Conservation (phyloP, 2,797 vertebrate genomes). For the Gobionotothen gibberifrons region DNA sequence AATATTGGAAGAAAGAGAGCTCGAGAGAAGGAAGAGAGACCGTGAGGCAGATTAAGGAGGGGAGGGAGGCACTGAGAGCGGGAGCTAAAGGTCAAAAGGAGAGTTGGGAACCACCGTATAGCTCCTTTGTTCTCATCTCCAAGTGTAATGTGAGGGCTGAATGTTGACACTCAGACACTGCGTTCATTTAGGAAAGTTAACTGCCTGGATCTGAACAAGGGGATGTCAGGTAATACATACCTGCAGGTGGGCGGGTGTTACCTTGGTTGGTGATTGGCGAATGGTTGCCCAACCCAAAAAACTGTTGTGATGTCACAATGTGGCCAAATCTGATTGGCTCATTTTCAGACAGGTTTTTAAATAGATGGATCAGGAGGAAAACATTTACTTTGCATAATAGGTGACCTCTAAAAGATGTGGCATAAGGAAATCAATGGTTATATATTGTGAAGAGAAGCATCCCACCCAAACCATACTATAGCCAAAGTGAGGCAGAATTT, state of each 20-base stretch:
- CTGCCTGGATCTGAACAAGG: not conserved
- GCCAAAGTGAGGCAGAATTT: not conserved
- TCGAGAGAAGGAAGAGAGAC: constrained; percentile 35
- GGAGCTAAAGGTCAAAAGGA: constrained; percentile 48
- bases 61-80: constrained; percentile 6
- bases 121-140: not conserved
- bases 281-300: too few relatives aligned
- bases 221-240: not conserved
- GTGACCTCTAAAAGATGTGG: too few relatives aligned
- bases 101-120: constrained; percentile 18
- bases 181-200: not conserved
- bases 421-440: too few relatives aligned
- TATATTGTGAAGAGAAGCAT: not conserved
- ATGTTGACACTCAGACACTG: not conserved
- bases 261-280: too few relatives aligned
- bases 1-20: constrained; percentile 67
- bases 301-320: too few relatives aligned
- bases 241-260: too few relatives aligned
- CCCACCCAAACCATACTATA: not conserved
- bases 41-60: constrained; percentile 39
- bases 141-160: not conserved
- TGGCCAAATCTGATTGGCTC: too few relatives aligned
- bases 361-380: too few relatives aligned
- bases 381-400: too few relatives aligned
- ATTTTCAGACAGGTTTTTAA: too few relatives aligned